phyloP scores from a whole-genome alignment of 2,888 invertebrate species.

The Heliconius aoede region DNA sequence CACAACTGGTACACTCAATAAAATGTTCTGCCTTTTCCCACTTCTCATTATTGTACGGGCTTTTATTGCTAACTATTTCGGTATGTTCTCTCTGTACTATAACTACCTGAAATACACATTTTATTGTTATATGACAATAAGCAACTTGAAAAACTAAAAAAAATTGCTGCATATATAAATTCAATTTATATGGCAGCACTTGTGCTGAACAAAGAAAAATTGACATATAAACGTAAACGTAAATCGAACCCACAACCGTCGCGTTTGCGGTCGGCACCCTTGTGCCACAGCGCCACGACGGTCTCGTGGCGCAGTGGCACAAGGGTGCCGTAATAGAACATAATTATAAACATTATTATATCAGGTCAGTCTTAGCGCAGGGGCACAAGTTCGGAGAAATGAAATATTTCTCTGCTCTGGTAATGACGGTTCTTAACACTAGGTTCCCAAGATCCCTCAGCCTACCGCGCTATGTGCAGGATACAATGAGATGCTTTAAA shows the following conservation, averaged over 20 bases:
- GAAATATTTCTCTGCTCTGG: not conserved
- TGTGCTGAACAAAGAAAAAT: no score
- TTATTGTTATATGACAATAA: not conserved
- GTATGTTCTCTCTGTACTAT: conserved; percentile 60
- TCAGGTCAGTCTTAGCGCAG: not conserved
- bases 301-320: no score
- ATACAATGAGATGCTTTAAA: not conserved
- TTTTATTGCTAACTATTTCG: conserved; percentile 50
- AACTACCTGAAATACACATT: conserved; percentile 57
- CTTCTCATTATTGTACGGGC: conserved; percentile 57
- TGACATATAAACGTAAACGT: no score
- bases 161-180: no score
- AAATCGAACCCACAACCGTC: no score
- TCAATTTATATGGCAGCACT: no score
- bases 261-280: no score
- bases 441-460: not conserved
- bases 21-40: conserved; percentile 51
- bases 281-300: no score
- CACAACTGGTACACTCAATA: conserved; percentile 51
- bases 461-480: not conserved
- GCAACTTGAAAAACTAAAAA: no score
- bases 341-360: no score
- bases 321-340: no score
- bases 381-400: not conserved
- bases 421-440: not conserved